Conservation (phyloP, 2,113 vertebrate species). For the Centropus unirufus region DNA sequence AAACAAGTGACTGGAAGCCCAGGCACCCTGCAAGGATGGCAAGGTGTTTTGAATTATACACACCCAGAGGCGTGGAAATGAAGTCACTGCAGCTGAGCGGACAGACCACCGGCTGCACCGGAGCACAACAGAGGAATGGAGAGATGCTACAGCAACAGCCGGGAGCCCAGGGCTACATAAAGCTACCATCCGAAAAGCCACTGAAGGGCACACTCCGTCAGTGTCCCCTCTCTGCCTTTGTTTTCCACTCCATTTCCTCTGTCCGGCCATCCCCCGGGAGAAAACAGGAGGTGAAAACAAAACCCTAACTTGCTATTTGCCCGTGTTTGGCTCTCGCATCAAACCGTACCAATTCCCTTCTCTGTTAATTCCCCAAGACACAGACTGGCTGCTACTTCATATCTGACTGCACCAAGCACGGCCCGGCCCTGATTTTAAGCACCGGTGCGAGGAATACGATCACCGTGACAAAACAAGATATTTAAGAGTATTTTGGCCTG, state of each 20-base stretch:
- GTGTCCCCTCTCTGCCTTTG: rapidly evolving
- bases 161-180: neutral
- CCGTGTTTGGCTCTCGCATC: neutral
- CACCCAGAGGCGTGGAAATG: neutral
- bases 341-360: neutral
- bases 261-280: neutral
- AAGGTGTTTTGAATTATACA: neutral
- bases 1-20: neutral
- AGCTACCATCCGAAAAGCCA: neutral
- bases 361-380: neutral
- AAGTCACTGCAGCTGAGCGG: neutral
- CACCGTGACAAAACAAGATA: neutral
- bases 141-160: neutral
- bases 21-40: neutral
- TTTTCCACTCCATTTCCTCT: neutral
- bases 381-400: neutral
- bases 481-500: neutral
- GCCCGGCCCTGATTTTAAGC: rapidly evolving
- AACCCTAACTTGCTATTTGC: neutral
- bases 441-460: rapidly evolving
- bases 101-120: neutral
- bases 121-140: neutral
- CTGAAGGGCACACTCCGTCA: neutral
- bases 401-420: neutral
- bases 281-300: neutral